phyloP scores from a whole-genome alignment of 1,140 invertebrate genomes.

The Bombus fervidus region DNA sequence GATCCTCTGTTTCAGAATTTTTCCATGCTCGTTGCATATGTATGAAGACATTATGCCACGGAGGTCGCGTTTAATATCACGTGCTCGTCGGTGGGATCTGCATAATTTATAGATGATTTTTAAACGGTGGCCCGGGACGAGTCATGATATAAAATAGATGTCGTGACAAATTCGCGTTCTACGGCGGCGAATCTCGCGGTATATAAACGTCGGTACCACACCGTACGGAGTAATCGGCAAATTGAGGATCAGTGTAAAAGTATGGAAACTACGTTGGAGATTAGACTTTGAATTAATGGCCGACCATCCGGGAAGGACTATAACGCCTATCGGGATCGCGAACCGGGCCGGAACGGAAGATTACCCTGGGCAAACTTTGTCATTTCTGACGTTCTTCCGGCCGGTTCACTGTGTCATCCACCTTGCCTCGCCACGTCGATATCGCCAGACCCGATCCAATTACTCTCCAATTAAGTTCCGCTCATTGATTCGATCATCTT shows the following conservation, averaged over 20 bases:
- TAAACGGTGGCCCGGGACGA: background rate
- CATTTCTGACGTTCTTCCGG: constrained; percentile 30
- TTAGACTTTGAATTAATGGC: constrained; percentile 49
- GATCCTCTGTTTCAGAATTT: constrained; percentile 39
- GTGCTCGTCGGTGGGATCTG: background rate
- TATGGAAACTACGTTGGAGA: constrained; percentile 46
- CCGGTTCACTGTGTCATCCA: constrained; percentile 4
- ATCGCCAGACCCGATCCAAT: constrained; percentile 30
- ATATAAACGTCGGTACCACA: background rate
- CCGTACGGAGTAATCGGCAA: constrained; percentile 2
- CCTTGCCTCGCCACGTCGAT: constrained; percentile 1
- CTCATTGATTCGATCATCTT: constrained; percentile 33
- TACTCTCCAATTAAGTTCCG: constrained; percentile 45
- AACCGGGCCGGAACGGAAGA: constrained; percentile 19
- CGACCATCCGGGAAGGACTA: background rate
- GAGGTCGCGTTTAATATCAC: constrained; percentile 38
- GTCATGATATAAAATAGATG: constrained; percentile 19
- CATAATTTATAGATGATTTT: constrained; percentile 53
- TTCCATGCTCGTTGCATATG: constrained; percentile 41
- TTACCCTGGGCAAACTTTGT: constrained; percentile 37
- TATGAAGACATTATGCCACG: constrained; percentile 43
- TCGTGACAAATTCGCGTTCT: constrained; percentile 35
- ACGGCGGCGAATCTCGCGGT: background rate
- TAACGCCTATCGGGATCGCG: constrained; percentile 28
- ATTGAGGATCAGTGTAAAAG: constrained; percentile 40